Base-by-base conservation (phyloP, 1,140 invertebrate genomes). In the Acyrthosiphon pisum region DNA sequence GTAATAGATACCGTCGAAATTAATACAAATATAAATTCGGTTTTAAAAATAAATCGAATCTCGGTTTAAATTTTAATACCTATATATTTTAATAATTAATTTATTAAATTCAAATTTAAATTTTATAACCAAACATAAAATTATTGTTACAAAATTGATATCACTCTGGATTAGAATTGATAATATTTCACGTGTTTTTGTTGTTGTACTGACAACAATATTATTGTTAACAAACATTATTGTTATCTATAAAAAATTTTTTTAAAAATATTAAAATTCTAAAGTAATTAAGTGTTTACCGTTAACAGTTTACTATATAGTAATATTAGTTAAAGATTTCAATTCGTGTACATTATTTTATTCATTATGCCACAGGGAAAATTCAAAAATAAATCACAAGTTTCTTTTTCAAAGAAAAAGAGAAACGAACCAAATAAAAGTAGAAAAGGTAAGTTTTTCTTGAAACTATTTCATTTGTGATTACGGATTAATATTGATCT, bases 371-470 rank as follows among this genome's bases (percentile, higher is more conserved):
- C 91, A n/a, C 91, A 93, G 6, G 91, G 91, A 44, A 93, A 93
- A 84, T 93, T 93, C 37, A 93, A 93, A 84, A 93, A 86, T 93
- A 93, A 93, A 30, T 93, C 91, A 9, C 91, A 93, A 84, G n/a
- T 84, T 41, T 44, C 91, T 23, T 93, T 93, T 86, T 35, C 81
- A 0, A 93, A 86, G 35, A 93, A 93, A 53, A 93, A 93, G 26
- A 93, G 56, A 23, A 83, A 48, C 26, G 76, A 56, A 86, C 37
- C 89, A 6, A 37, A n/a, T 18, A 93, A 93, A 84, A 84, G 76
- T 30, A 93, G 91, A 83, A 93, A 93, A 86, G 91, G 91, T 93
- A 81, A 46, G 35, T 50, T 76, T 35, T 41, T 88, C 91, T 20
- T 41, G 30, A 68, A 48, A 30, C 26, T 87, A 18, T 46, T 86